Evolutionary conservation across 2,797 vertebrate species (phyloP).

Genomic region (Silurus lanzhouensis): DNA sequence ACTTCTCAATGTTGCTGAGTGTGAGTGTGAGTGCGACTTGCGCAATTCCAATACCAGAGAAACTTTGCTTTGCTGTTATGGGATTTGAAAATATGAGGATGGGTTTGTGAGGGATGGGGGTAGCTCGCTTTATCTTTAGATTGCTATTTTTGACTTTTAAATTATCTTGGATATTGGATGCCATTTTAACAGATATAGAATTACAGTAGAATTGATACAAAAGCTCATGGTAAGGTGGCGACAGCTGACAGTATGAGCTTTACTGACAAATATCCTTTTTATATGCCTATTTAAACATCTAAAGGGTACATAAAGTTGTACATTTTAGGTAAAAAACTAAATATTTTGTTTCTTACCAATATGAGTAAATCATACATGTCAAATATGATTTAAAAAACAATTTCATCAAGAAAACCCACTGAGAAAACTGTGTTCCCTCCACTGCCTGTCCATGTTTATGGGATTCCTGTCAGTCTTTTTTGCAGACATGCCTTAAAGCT

Average conservation of each 20-base stretch:
- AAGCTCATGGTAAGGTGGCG: background rate
- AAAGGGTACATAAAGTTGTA: background rate
- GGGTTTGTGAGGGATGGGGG: no score
- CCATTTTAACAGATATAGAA: background rate
- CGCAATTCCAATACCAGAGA: conserved; percentile 17
- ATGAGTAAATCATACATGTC: background rate
- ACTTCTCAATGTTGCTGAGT: conserved; percentile 59
- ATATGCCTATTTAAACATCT: background rate
- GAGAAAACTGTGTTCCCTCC: background rate
- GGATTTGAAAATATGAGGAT: background rate
- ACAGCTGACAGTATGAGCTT: background rate
- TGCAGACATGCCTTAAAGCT: background rate
- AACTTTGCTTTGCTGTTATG: conserved; percentile 5
- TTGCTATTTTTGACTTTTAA: background rate
- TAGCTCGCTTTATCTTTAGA: background rate
- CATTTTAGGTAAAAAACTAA: no score
- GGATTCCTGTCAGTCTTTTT: background rate
- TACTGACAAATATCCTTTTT: background rate
- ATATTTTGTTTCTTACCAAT: background rate
- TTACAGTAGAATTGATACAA: background rate
- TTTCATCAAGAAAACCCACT: background rate
- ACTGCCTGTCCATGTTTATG: background rate
- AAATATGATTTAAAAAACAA: background rate
- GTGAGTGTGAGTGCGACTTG: conserved; percentile 36
- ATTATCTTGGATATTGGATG: background rate